Base-by-base conservation (phyloP, 2,797 vertebrate species). In the Hydrophis major region DNA sequence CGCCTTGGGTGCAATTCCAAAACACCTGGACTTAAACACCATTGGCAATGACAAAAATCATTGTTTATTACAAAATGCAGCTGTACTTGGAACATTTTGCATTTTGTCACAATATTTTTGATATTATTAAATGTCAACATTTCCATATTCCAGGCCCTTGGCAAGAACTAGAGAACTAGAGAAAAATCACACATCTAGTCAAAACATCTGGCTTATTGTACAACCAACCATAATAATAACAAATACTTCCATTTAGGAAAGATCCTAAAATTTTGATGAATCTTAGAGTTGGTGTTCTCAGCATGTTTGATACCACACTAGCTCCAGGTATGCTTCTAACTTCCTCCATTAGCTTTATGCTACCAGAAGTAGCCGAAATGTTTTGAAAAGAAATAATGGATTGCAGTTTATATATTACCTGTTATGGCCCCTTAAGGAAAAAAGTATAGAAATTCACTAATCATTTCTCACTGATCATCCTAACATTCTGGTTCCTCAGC, bases 231-330 rank as follows among this genome's bases (percentile, higher is more conserved):
- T 74, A 74, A 74, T 37, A 74, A 74, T 7, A 74, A 37, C n/a
- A 74, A 0, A 94, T 89, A 53, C 93, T 95, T 69, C 93, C 93
- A 37, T 20, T 57, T 87, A 91, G 90, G 95, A 93, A 69, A 92
- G 87, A 90, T 92, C 28, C 12, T 66, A 66, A n/a, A 66, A 42
- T 78, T 42, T 37, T 78, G 69, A 78, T 78, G 69, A 78, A 78
- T 10, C 18, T 74, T 78, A 78, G 32, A 78, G 32, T 78, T 42
- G 69, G 3, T 42, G 6, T 10, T 78, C 18, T 78, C 32, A 78
- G 18, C 18, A 1, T 42, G 69, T 78, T 78, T 42, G 69, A 78
- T 78, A 32, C 28, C 13, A 32, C 0, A 42, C 16, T 78, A 78
- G 69, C 32, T 78, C 18, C 69, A 78, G 6, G 18, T 78, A 6